Conservation (phyloP, 1,140 invertebrate species). For the Acromyrmex heyeri region DNA sequence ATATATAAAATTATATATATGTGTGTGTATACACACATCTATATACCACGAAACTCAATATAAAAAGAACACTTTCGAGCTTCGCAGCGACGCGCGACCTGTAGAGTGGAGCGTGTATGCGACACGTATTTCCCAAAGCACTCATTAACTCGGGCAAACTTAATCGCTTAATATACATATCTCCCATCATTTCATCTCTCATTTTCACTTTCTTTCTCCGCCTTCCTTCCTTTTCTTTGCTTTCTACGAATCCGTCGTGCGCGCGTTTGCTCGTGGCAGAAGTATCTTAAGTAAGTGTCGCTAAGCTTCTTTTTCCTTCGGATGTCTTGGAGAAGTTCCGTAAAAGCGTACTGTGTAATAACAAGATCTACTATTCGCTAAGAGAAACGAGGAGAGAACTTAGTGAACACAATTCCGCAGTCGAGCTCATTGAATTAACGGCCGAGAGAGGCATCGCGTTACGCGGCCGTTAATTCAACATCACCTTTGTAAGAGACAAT, state of each 20-base stretch:
- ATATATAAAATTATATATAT: neutral
- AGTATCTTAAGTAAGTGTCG: slow-evolving; percentile 37
- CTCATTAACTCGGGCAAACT: slow-evolving; percentile 37
- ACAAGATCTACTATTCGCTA: slow-evolving; percentile 57
- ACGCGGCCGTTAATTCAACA: slow-evolving; percentile 65
- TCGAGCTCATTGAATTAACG: slow-evolving; percentile 67
- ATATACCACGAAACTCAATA: slow-evolving; percentile 70
- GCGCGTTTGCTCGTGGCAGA: slow-evolving; percentile 39
- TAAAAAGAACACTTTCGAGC: slow-evolving; percentile 69
- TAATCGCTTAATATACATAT: slow-evolving; percentile 51
- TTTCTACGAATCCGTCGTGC: slow-evolving; percentile 13
- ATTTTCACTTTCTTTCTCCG: neutral
- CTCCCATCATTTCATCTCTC: slow-evolving; percentile 8
- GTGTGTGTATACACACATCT: slow-evolving; percentile 48
- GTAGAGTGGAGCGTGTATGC: slow-evolving; percentile 37
- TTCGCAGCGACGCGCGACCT: slow-evolving; percentile 62
- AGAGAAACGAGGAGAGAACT: slow-evolving; percentile 61
- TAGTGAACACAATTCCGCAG: slow-evolving; percentile 72
- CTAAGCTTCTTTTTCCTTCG: slow-evolving; percentile 27
- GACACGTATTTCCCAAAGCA: slow-evolving; percentile 33
- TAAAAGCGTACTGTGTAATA: slow-evolving; percentile 69
- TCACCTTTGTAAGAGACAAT: neutral
- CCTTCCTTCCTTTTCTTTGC: neutral
- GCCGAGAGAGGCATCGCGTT: slow-evolving; percentile 38
- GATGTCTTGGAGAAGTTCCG: slow-evolving; percentile 28